Conservation (phyloP, 2,797 vertebrate genomes). For the Prunella strophiata region DNA sequence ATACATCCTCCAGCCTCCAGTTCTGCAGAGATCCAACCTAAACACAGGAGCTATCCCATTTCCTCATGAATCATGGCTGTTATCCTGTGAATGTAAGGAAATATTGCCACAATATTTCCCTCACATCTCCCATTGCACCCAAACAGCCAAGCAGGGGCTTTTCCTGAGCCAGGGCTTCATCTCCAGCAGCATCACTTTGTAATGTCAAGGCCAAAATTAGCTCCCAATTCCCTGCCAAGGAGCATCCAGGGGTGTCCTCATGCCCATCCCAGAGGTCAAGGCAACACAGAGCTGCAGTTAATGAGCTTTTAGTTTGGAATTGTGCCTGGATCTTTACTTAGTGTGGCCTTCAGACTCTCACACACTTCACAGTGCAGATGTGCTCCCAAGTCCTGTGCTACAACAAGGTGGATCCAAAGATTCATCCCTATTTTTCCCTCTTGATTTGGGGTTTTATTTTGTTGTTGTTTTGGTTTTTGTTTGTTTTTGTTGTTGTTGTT, state of each 20-base stretch:
- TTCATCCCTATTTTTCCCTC: neutral
- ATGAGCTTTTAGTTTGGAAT: neutral
- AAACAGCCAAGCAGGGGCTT: neutral
- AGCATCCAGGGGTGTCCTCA: neutral
- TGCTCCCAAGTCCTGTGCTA: accelerated
- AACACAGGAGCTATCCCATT: neutral
- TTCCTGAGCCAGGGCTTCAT: accelerated
- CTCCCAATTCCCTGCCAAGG: neutral
- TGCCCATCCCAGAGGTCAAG: neutral
- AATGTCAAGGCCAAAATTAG: neutral
- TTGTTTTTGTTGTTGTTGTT: neutral
- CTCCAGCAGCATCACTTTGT: neutral
- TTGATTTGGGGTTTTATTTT: neutral
- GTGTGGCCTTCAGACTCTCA: neutral
- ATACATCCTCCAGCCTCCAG: neutral
- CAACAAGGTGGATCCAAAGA: neutral
- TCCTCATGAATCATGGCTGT: neutral
- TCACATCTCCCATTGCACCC: neutral
- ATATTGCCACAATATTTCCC: neutral
- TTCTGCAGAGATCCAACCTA: neutral
- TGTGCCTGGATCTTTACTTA: neutral
- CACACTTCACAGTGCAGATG: neutral
- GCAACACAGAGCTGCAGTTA: neutral
- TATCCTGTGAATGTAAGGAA: accelerated
- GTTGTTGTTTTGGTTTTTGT: neutral